Conservation (phyloP, 2,113 vertebrate genomes). For the Pithys albifrons region DNA sequence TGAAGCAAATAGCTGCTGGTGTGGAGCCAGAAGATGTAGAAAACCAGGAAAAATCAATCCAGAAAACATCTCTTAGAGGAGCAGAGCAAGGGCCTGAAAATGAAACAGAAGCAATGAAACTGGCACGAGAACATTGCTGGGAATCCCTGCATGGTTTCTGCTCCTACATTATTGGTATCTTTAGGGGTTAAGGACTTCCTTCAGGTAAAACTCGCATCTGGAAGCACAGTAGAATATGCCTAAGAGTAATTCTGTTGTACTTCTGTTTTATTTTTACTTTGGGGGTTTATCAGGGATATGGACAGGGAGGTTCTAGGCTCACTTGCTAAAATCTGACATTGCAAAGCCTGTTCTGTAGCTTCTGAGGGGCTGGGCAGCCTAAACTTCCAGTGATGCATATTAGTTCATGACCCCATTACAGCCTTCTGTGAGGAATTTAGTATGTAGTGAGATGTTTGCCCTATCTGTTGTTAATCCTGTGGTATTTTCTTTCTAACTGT, state of each 20-base stretch:
- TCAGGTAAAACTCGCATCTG: slow-evolving; percentile 58
- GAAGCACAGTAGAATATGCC: background rate
- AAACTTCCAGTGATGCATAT: background rate
- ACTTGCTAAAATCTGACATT: background rate
- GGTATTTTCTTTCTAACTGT: background rate
- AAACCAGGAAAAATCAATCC: background rate
- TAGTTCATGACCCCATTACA: background rate
- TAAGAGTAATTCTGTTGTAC: background rate
- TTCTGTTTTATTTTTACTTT: background rate
- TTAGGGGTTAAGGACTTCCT: slow-evolving; percentile 67
- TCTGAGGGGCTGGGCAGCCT: background rate
- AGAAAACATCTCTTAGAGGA: background rate
- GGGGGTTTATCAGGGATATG: background rate
- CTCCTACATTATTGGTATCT: slow-evolving; percentile 77
- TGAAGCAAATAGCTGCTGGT: slow-evolving; percentile 72
- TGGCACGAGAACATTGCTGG: slow-evolving; percentile 81
- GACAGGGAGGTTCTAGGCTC: background rate
- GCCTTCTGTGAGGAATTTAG: background rate
- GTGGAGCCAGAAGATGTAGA: slow-evolving; percentile 28
- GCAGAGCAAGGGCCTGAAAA: background rate
- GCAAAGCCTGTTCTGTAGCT: background rate
- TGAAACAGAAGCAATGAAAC: slow-evolving; percentile 69
- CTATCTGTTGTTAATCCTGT: background rate
- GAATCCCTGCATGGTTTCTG: slow-evolving; percentile 79
- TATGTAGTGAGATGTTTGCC: background rate